Percentiles rank a stretch among this genome's conserved stretches.
These are phyloP conservation scores for Drosophila kanekoi DNA, from an alignment of 2,888 invertebrate genomes.

Conservation along the genomic window DNA sequence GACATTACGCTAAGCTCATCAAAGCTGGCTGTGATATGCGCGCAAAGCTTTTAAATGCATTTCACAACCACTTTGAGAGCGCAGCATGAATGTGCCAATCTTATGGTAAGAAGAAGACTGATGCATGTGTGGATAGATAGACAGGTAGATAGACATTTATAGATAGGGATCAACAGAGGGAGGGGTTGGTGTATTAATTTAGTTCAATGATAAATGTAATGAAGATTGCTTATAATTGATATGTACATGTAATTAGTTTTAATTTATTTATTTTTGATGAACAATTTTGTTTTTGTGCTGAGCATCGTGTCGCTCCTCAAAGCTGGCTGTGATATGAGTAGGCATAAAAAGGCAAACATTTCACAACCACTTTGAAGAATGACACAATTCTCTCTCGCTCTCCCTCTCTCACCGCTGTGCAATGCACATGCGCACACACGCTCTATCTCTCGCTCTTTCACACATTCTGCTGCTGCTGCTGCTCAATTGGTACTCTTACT, in stretches of 20 bases:
- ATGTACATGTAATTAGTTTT: constrained; percentile 5
- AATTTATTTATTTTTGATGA: constrained; percentile 1
- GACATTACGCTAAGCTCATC: constrained; percentile 90
- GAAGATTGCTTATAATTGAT: constrained; percentile 13
- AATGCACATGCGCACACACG: constrained; percentile 8
- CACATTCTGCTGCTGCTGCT: background rate
- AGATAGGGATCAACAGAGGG: background rate
- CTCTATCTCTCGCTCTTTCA: constrained; percentile 46
- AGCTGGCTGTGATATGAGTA: constrained; percentile 98
- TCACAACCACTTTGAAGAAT: constrained; percentile 96
- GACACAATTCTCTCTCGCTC: constrained; percentile 83
- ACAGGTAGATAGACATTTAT: constrained; percentile 5
- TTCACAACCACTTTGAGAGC: constrained; percentile 95
- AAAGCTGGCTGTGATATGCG: constrained; percentile 99
- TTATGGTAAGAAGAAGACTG: constrained; percentile 25
- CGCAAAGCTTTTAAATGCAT: constrained; percentile 85
- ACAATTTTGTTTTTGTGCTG: constrained; percentile 38
- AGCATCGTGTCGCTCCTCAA: constrained; percentile 93
- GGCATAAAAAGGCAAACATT: constrained; percentile 87
- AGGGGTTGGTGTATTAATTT: constrained; percentile 32
- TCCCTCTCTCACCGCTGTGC: background rate
- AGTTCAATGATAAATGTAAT: constrained; percentile 41
- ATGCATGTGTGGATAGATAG: constrained; percentile 11
- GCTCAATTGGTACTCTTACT: constrained; percentile 11
- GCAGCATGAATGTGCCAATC: constrained; percentile 75